Base-by-base conservation (phyloP, 2,888 invertebrate species). In the Clitarchus hookeri region DNA sequence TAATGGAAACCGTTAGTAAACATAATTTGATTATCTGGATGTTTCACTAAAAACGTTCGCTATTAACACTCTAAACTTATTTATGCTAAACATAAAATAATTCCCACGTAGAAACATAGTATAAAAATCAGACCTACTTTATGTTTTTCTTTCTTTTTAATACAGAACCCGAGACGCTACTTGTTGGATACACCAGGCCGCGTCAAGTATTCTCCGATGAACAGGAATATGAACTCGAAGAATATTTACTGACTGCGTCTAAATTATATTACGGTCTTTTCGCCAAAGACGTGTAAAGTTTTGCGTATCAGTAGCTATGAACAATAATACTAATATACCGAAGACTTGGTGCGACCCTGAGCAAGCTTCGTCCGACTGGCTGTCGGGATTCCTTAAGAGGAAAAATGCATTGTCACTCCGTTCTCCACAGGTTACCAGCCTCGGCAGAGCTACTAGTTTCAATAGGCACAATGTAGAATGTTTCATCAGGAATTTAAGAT, bases 391-490 rank as follows among this genome's bases (percentile, higher is more conserved):
- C 86, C 86, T 90, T 82, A 89, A 89, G 85, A 84, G 90, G 27
- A 88, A 90, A 79, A 87, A 88, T 11, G 85, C 85, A 65, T 82
- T 91, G 25, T 89, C 89, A 19, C 86, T 90, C 26, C 80, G 90
- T 80, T 88, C 82, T 36, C 90, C 90, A 13, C 88, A 90, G 88
- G 88, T 89, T 12, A 90, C 90, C 0, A 90, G 90, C 82, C 87
- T 90, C 27, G 88, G 89, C 13, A 84, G 90, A 86, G 88, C 88
- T 2, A 88, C 89, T 12, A 88, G 88, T 84, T 90, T 90, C 87
- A 90, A 90, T 86, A 83, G 86, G 84, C 86, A 83, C 9, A 90
- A 89, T 87, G 91, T 94, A 84, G 91, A 93, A 87, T 93, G 94
- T 0, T 93, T 93, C 78, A 92, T 85, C 85, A 83, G 85, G 19